Conservation (phyloP, 2,888 invertebrate genomes). For the Sphinx pinastri region DNA sequence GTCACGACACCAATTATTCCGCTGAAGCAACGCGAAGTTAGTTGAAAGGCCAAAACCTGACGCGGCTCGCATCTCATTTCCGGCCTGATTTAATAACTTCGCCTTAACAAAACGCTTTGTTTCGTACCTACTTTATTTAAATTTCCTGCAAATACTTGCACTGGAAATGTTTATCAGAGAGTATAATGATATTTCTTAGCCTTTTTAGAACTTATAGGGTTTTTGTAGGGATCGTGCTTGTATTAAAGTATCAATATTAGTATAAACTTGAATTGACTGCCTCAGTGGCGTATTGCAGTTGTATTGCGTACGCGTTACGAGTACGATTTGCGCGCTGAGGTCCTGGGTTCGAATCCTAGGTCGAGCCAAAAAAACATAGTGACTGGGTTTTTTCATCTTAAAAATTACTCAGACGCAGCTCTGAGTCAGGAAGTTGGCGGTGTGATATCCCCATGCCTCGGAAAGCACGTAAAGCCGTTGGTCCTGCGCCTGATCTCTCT, state of each 20-base stretch:
- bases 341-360: no score
- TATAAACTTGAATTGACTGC: no score
- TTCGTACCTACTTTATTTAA: slow-evolving; percentile 54
- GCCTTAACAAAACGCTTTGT: slow-evolving; percentile 63
- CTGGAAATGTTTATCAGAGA: slow-evolving; percentile 10
- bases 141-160: slow-evolving; percentile 55
- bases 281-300: no score
- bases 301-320: no score
- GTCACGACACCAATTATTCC: slow-evolving; percentile 37
- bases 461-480: no score
- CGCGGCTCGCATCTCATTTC: slow-evolving; percentile 60
- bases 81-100: slow-evolving; percentile 56
- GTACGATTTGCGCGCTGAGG: no score
- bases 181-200: slow-evolving; percentile 13
- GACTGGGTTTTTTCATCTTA: no score
- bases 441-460: no score
- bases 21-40: slow-evolving; percentile 45
- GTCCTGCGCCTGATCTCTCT: no score
- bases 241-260: not conserved
- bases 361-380: no score
- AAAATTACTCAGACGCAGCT: no score
- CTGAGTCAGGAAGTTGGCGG: no score
- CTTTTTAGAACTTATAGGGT: not conserved
- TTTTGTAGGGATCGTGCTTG: not conserved
- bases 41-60: slow-evolving; percentile 52